These are phyloP conservation scores for Tribolium madens DNA, from an alignment of 1,140 invertebrate genomes.

Conservation along the genomic window DNA sequence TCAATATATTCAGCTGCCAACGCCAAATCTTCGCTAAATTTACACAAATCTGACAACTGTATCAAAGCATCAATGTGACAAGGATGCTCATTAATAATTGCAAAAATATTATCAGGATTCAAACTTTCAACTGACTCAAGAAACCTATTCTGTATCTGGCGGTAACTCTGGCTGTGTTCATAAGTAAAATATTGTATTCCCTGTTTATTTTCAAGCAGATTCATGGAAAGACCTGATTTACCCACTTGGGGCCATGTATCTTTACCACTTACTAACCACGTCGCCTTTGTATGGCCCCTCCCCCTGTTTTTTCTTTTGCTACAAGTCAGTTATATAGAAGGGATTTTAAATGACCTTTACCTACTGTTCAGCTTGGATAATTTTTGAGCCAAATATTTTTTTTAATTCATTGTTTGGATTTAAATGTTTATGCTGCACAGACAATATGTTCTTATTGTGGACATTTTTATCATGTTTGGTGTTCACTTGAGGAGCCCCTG, in stretches of 20 bases:
- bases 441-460: constrained; percentile 69
- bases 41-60: constrained; percentile 86
- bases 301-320: constrained; percentile 72
- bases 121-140: constrained; percentile 83
- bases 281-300: constrained; percentile 71
- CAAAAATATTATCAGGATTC: constrained; percentile 85
- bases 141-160: constrained; percentile 80
- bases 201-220: constrained; percentile 69
- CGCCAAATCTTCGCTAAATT: constrained; percentile 83
- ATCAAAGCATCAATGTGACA: constrained; percentile 89
- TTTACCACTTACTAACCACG: constrained; percentile 76
- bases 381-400: constrained; percentile 86
- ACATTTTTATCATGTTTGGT: constrained; percentile 60
- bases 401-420: constrained; percentile 88
- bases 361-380: constrained; percentile 78
- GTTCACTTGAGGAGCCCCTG: constrained; percentile 50
- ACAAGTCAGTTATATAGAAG: constrained; percentile 53
- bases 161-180: constrained; percentile 84
- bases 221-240: constrained; percentile 83
- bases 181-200: constrained; percentile 78
- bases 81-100: constrained; percentile 81
- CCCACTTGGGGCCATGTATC: constrained; percentile 76
- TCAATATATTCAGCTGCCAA: constrained; percentile 85
- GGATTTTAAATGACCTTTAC: constrained; percentile 44
- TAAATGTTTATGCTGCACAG: constrained; percentile 79